These are phyloP conservation scores for Sakesphorus luctuosus DNA, from an alignment of 2,113 vertebrate species.

Conservation along the genomic window DNA sequence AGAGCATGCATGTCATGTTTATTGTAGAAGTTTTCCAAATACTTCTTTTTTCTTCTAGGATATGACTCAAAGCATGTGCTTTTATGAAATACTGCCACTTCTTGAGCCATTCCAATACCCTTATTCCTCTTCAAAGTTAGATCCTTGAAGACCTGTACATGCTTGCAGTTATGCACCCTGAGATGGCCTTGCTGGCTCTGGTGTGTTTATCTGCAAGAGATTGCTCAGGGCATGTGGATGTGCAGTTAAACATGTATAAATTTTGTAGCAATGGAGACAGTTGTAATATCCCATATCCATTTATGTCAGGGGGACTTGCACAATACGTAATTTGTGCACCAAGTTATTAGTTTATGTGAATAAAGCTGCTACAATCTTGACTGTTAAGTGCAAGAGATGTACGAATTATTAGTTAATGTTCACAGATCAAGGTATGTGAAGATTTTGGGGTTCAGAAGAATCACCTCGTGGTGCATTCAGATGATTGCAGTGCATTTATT, in stretches of 20 bases:
- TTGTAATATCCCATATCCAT: not conserved
- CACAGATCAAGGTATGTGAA: not conserved
- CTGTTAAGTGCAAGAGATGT: not conserved
- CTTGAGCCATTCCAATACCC: not conserved
- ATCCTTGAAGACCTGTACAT: not conserved
- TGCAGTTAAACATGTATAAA: not conserved
- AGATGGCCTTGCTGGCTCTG: not conserved
- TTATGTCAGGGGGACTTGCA: not conserved
- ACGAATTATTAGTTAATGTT: not conserved
- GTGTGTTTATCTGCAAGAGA: not conserved
- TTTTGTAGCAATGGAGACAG: not conserved
- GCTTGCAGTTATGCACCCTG: not conserved
- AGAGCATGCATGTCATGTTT: not conserved
- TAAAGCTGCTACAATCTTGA: not conserved
- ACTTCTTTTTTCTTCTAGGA: not conserved
- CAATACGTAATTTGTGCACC: not conserved
- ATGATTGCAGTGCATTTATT: not conserved
- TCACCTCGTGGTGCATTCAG: not conserved
- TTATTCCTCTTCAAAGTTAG: not conserved
- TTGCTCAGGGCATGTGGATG: not conserved
- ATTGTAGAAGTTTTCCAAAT: not conserved
- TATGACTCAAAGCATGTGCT: not conserved
- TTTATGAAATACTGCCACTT: not conserved
- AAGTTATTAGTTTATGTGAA: not conserved
- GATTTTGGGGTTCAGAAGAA: not conserved